Conservation (phyloP, 2,888 invertebrate species). For the Xestoiulus laeticollis region DNA sequence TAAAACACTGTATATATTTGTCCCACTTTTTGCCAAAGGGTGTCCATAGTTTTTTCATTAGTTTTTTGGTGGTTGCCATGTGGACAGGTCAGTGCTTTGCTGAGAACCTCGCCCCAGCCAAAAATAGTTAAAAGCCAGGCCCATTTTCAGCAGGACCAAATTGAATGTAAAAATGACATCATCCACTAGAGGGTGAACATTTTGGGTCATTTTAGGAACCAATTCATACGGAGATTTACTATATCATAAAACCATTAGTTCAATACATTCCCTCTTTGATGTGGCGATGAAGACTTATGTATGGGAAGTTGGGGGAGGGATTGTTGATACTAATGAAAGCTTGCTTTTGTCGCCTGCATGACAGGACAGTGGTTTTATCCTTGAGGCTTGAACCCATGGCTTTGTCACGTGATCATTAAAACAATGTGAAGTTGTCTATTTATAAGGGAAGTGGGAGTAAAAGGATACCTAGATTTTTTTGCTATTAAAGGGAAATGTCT, state of each 20-base stretch:
- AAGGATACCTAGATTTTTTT: background rate
- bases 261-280: background rate
- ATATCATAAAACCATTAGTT: background rate
- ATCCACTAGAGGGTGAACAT: background rate
- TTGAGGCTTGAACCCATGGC: background rate
- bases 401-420: background rate
- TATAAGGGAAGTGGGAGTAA: background rate
- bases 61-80: background rate
- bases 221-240: background rate
- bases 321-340: background rate
- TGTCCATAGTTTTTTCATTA: conserved; percentile 5
- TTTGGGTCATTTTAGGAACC: background rate
- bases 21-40: background rate
- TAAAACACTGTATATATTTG: background rate
- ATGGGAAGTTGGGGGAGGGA: background rate
- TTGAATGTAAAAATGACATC: background rate
- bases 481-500: too few species aligned
- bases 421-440: background rate
- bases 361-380: background rate
- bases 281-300: background rate
- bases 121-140: background rate
- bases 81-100: background rate
- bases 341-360: conserved; percentile 12
- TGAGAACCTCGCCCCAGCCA: conserved; percentile 15
- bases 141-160: background rate